phyloP scores from a whole-genome alignment of 1,140 invertebrate genomes.

The Drosophila ananassae region DNA sequence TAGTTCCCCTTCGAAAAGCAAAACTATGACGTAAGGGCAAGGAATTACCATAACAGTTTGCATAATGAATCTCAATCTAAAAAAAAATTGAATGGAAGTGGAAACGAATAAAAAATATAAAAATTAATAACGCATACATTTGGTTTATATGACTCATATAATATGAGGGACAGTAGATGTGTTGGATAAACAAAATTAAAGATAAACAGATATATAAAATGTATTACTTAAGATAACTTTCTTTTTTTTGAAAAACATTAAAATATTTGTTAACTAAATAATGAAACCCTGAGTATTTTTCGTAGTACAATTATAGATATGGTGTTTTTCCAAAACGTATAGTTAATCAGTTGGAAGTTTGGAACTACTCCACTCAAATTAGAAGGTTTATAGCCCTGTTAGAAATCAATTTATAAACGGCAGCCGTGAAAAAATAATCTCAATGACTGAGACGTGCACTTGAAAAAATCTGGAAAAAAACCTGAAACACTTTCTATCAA shows the following conservation, averaged over 20 bases:
- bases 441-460: constrained; percentile 30
- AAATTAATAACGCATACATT: not conserved
- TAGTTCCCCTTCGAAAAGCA: not conserved
- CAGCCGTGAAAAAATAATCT: not conserved
- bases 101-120: not conserved
- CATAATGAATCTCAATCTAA: constrained; percentile 19
- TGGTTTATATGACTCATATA: not conserved
- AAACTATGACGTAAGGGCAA: not conserved
- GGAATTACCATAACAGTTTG: constrained; percentile 8
- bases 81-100: not conserved
- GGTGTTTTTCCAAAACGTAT: not conserved
- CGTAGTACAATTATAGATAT: too few relatives aligned
- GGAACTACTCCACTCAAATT: not conserved
- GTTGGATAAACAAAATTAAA: too few relatives aligned
- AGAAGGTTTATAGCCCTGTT: not conserved
- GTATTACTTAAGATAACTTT: too few relatives aligned
- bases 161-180: not conserved
- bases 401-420: not conserved
- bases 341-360: not conserved
- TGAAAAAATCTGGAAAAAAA: constrained; percentile 19
- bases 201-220: too few relatives aligned
- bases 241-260: too few relatives aligned
- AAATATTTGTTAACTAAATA: too few relatives aligned
- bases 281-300: too few relatives aligned
- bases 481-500: constrained; percentile 26